phyloP scores from a whole-genome alignment of 2,888 invertebrate species.

The Ganaspis brasiliensis region DNA sequence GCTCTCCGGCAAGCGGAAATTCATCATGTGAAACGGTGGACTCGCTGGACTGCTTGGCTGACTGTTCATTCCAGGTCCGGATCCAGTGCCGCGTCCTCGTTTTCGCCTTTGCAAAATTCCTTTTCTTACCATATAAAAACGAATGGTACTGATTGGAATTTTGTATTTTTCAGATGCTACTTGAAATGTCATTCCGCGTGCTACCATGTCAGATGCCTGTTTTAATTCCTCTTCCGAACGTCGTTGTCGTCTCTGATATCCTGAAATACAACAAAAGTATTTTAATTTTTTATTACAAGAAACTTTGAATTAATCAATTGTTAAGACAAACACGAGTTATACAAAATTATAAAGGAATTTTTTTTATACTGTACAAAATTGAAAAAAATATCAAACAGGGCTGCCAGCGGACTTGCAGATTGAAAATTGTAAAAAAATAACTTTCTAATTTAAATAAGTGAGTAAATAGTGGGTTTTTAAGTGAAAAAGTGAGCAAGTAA shows the following conservation, averaged over 20 bases:
- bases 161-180: constrained; percentile 93
- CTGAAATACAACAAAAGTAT: constrained; percentile 58
- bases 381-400: too few species aligned
- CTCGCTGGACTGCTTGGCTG: constrained; percentile 85
- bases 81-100: constrained; percentile 86
- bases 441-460: too few species aligned
- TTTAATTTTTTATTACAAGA: too few species aligned
- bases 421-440: too few species aligned
- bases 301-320: too few species aligned
- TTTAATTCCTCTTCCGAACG: constrained; percentile 89
- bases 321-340: too few species aligned
- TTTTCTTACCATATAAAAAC: constrained; percentile 94
- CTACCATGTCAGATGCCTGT: constrained; percentile 92
- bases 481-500: too few species aligned
- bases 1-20: constrained; percentile 87
- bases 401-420: too few species aligned
- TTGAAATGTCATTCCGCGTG: constrained; percentile 93
- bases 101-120: constrained; percentile 91
- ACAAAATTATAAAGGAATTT: too few species aligned
- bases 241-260: constrained; percentile 81
- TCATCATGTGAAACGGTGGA: constrained; percentile 89
- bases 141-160: constrained; percentile 93
- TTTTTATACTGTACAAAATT: too few species aligned
- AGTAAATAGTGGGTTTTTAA: too few species aligned
- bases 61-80: constrained; percentile 78